phyloP scores from a whole-genome alignment of 2,888 invertebrate genomes.

The Apodemia hepburni region DNA sequence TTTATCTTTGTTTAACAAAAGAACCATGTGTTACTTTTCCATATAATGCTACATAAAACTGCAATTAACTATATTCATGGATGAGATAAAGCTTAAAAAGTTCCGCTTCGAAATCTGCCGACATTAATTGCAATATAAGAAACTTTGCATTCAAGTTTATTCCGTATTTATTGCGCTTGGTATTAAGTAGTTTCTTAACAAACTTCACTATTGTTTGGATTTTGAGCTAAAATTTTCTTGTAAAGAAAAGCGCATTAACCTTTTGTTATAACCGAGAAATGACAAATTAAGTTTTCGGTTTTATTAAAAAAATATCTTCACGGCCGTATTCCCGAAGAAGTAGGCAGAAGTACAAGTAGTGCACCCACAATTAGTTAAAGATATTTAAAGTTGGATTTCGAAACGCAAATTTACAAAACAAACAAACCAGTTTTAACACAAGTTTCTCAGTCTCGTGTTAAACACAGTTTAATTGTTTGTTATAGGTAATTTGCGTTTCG shows the following conservation, averaged over 20 bases:
- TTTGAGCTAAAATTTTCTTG: neutral
- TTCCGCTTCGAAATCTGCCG: conserved; percentile 31
- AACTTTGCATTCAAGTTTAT: conserved; percentile 34
- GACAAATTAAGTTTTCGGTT: neutral
- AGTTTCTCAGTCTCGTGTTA: too few species aligned
- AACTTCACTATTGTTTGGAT: neutral
- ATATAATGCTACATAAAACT: too few species aligned
- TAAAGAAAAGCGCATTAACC: neutral
- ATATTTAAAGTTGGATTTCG: too few species aligned
- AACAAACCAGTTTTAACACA: too few species aligned
- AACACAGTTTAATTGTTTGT: too few species aligned
- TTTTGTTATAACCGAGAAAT: neutral
- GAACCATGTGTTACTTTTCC: too few species aligned
- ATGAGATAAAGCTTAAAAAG: conserved; percentile 22
- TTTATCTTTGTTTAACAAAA: too few species aligned
- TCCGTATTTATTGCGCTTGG: neutral
- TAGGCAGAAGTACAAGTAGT: too few species aligned
- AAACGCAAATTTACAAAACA: too few species aligned
- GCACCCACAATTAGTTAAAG: too few species aligned
- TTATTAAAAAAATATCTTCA: neutral
- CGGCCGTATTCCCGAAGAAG: too few species aligned
- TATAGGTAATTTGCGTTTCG: too few species aligned
- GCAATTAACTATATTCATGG: neutral
- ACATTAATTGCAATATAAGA: conserved; percentile 40
- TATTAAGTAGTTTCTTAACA: conserved; percentile 7